Percentiles rank a stretch among this genome's conserved stretches.
These are phyloP conservation scores for Lytechinus pictus DNA, from an alignment of 35 echinoderm and acorn worm species.

Conservation along the genomic window DNA sequence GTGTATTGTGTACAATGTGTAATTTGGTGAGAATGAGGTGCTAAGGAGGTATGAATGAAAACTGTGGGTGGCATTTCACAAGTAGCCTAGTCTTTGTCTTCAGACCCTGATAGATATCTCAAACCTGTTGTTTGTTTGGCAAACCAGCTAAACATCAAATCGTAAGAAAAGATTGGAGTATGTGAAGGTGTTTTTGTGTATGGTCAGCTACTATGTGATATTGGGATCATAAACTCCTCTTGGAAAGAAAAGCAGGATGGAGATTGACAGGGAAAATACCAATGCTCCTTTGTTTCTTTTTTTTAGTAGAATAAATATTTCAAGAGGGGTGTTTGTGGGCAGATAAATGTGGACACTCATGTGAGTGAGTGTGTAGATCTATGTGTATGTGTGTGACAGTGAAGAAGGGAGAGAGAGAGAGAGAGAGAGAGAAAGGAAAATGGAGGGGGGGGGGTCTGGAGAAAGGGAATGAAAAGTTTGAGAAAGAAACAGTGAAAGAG, in stretches of 20 bases:
- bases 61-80: background rate
- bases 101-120: background rate
- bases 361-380: background rate
- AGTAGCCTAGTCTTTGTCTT: background rate
- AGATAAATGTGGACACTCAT: background rate
- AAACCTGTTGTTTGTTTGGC: background rate
- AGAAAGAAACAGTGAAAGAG: background rate
- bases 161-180: background rate
- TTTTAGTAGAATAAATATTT: background rate
- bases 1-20: constrained; percentile 13
- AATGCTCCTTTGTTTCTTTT: background rate
- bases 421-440: background rate
- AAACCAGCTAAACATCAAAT: background rate
- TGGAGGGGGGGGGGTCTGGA: background rate
- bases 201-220: background rate
- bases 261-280: background rate
- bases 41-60: background rate
- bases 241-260: background rate
- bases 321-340: background rate
- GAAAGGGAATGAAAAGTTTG: background rate
- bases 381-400: background rate
- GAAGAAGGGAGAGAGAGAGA: background rate
- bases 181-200: background rate
- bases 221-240: background rate
- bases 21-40: background rate